Base-by-base conservation (phyloP, 2,113 vertebrate genomes). In the Gallinago jamesoni region DNA sequence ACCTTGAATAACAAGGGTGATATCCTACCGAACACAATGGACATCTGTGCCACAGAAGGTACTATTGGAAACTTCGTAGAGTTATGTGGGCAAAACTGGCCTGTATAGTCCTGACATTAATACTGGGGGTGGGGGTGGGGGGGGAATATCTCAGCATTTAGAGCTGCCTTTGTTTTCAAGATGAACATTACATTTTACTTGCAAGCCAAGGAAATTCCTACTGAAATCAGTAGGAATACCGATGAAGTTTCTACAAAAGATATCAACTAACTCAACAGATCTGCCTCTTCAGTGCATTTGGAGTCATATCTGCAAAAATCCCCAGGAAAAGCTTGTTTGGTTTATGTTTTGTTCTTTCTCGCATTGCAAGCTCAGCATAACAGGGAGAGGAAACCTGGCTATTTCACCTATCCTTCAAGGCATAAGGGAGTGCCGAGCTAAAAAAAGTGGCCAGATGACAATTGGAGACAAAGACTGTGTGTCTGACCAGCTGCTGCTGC, bases 11-110 rank as follows among this genome's bases (percentile, higher is more conserved):
- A 18, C 7, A 67, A 21, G 0, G 1, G 5, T 57, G 17, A 55
- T 37, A 52, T 30, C 25, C 28, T 30, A 25, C 15, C 28, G 81
- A 89, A 62, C 0, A 1, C 10, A 70, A 27, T 6, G 17, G 27
- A 22, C 9, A 35, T 43, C 25, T 52, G 6, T 74, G 56, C 19
- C 37, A 74, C 9, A 50, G 43, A 80, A 73, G 2, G 8, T 62
- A 43, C 31, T 48, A 30, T 19, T 12, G 59, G 28, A 90, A 85
- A 83, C 53, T 10, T 10, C 43, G 14, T 48, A 18, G 19, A 50
- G 5, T 19, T 84, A 57, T 13, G 37, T 0, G 1, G 2, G 7
- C 60, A 27, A 56, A 69, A 62, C 2, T 12, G 33, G 4, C 12
- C 17, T 63, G 17, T 63, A 81, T 0, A 91, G 0, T 1, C 2